Evolutionary conservation across 2,888 invertebrate genomes (phyloP).

Genomic region (Lepidonotus clava): DNA sequence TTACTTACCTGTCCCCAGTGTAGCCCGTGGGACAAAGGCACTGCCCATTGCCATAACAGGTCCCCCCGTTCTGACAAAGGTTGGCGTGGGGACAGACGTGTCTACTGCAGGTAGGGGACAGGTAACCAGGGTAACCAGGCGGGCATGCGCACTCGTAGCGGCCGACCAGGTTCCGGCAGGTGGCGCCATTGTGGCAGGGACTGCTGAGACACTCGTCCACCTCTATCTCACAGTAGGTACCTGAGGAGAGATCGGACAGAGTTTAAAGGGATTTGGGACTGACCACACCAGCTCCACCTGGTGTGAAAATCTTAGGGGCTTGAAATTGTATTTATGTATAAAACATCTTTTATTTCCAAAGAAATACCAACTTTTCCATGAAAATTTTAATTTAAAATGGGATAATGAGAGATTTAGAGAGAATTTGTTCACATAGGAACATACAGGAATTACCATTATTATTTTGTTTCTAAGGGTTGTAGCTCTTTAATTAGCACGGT

Average conservation of each 20-base stretch:
- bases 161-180: background rate
- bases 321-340: no score
- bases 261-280: no score
- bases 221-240: constrained; percentile 24
- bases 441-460: no score
- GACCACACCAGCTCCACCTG: no score
- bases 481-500: no score
- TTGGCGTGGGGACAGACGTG: constrained; percentile 9
- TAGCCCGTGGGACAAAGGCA: background rate
- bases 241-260: background rate
- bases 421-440: no score
- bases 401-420: no score
- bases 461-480: no score
- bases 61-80: constrained; percentile 18
- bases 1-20: background rate
- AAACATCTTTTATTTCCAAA: no score
- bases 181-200: constrained; percentile 10
- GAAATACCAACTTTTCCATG: no score
- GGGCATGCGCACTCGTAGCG: constrained; percentile 15
- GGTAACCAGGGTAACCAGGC: background rate
- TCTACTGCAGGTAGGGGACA: background rate
- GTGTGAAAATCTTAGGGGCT: no score
- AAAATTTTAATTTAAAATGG: no score
- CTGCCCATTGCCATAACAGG: constrained; percentile 1
- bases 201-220: background rate